These are phyloP conservation scores for Coranthus polyacanthus DNA, from an alignment of 2,797 vertebrate genomes.

Conservation along the genomic window DNA sequence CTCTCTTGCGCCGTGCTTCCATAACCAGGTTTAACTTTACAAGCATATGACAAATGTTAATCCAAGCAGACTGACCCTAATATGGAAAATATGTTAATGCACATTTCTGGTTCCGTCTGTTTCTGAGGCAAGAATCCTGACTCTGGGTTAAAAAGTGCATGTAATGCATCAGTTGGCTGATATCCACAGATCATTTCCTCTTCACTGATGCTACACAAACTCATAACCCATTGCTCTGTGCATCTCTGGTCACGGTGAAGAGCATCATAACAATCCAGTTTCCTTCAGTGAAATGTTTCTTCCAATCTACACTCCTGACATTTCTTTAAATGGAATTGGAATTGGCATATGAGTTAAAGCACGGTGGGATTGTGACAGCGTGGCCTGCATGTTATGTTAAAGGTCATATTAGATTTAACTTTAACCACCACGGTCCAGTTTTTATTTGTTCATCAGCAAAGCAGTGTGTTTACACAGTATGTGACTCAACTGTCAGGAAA, in stretches of 20 bases:
- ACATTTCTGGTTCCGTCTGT: conserved; percentile 10
- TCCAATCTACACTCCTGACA: conserved; percentile 4
- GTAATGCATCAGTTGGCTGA: conserved; percentile 13
- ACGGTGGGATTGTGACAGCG: conserved; percentile 4
- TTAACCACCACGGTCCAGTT: conserved; percentile 11
- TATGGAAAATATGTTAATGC: neutral
- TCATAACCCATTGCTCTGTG: conserved; percentile 16
- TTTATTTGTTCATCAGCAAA: conserved; percentile 27
- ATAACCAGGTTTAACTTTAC: no score
- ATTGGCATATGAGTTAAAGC: conserved; percentile 25
- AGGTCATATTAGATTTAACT: conserved; percentile 39
- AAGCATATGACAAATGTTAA: no score
- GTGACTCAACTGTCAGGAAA: conserved; percentile 36
- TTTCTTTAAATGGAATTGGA: conserved; percentile 24
- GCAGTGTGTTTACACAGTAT: no score
- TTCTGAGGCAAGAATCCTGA: conserved; percentile 10
- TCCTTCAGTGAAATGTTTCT: conserved; percentile 24
- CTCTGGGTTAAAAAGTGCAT: conserved; percentile 18
- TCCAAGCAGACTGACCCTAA: no score
- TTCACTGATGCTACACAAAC: conserved; percentile 42
- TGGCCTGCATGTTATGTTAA: conserved; percentile 31
- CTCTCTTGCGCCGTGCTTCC: no score
- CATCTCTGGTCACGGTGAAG: conserved; percentile 17
- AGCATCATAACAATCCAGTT: conserved; percentile 15
- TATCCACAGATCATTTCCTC: no score